Conservation (phyloP, 1,140 invertebrate genomes). For the Zaprionus taronus region DNA sequence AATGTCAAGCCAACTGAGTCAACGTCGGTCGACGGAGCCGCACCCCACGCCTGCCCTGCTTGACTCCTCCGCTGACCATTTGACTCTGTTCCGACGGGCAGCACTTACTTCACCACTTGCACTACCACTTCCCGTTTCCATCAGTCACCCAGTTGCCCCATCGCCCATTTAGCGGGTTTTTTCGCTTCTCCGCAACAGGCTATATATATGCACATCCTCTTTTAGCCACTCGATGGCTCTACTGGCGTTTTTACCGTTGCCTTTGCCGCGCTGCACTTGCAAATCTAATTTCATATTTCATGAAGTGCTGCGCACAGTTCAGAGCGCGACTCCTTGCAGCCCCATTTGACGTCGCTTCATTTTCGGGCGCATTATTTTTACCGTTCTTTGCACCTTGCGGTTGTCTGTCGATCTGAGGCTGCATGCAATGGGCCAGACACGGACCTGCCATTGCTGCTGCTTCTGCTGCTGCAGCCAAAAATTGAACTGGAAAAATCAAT, state of each 20-base stretch:
- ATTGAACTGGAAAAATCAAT: constrained; percentile 80
- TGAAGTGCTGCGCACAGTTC: constrained; percentile 65
- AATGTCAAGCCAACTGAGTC: constrained; percentile 79
- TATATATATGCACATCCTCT: constrained; percentile 56
- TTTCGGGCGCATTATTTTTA: constrained; percentile 43
- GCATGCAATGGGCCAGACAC: constrained; percentile 16
- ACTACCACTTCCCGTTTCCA: constrained; percentile 9
- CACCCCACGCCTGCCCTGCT: neutral
- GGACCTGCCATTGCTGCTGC: neutral
- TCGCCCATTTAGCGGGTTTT: constrained; percentile 49
- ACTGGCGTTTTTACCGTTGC: constrained; percentile 15
- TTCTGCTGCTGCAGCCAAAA: constrained; percentile 22
- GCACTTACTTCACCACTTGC: constrained; percentile 44
- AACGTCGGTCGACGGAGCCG: constrained; percentile 50
- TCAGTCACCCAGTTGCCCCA: neutral
- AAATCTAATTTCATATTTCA: constrained; percentile 83
- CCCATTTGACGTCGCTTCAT: constrained; percentile 15
- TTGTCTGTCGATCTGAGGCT: constrained; percentile 17
- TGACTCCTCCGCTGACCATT: constrained; percentile 1
- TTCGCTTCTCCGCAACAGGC: constrained; percentile 43
- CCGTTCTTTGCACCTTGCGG: constrained; percentile 61
- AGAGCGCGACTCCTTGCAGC: constrained; percentile 8
- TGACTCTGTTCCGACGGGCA: constrained; percentile 41
- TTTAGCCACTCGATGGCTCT: constrained; percentile 24
- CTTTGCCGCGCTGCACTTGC: constrained; percentile 53